Evolutionary conservation across 2,113 vertebrate species (phyloP).

Genomic region (Atherinomorus stipes): DNA sequence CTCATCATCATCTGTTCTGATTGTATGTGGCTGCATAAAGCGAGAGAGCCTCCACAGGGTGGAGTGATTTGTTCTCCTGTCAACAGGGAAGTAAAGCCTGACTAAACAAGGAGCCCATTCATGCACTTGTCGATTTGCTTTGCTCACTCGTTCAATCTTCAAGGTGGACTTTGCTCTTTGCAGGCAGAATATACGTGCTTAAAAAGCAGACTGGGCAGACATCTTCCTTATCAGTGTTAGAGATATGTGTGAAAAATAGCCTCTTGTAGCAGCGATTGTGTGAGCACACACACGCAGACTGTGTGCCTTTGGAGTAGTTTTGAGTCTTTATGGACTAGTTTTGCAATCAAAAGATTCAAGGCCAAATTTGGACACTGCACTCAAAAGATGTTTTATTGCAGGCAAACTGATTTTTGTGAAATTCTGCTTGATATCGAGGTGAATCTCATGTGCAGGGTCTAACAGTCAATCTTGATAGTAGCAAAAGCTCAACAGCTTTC

Average conservation of each 20-base stretch:
- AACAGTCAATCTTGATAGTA: background rate
- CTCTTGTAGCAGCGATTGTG: constrained; percentile 12
- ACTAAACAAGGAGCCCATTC: constrained; percentile 77
- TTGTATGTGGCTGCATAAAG: constrained; percentile 42
- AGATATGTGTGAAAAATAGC: constrained; percentile 51
- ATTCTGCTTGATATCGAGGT: background rate
- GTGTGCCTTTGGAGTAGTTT: background rate
- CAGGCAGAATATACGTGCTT: constrained; percentile 53
- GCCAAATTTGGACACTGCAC: background rate
- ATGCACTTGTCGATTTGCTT: constrained; percentile 61
- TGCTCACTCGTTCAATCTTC: constrained; percentile 64
- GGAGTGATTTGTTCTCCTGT: constrained; percentile 67
- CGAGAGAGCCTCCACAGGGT: constrained; percentile 53
- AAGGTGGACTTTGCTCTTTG: constrained; percentile 74
- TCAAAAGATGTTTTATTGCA: background rate
- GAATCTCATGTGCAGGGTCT: background rate
- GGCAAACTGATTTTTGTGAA: background rate
- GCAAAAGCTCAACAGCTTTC: background rate
- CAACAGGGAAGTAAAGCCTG: constrained; percentile 51
- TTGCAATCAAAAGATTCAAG: background rate
- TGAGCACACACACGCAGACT: background rate
- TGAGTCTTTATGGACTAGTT: background rate
- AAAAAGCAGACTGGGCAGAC: constrained; percentile 43
- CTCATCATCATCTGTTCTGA: constrained; percentile 48
- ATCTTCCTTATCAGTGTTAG: constrained; percentile 66